phyloP scores from a whole-genome alignment of 2,888 invertebrate genomes.

The Priocnemis perturbator region DNA sequence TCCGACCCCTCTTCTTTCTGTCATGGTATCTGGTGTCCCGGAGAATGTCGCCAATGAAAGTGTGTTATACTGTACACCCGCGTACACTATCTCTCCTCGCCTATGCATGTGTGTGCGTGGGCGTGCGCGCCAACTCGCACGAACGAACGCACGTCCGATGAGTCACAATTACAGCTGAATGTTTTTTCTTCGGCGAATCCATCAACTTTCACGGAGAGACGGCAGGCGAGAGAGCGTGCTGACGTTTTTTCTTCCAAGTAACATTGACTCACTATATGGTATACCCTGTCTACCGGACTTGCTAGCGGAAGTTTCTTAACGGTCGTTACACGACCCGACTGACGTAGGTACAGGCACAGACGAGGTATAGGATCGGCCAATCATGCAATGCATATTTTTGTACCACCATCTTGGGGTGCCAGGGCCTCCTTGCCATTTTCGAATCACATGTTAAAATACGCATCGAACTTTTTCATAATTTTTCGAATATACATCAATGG shows the following conservation, averaged over 20 bases:
- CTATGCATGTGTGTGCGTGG: neutral
- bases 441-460: too few relatives aligned
- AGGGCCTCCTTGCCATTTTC: too few relatives aligned
- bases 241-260: slow-evolving; percentile 7
- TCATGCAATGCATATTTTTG: too few relatives aligned
- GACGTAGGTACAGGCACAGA: too few relatives aligned
- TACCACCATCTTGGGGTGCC: too few relatives aligned
- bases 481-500: too few relatives aligned
- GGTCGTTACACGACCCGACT: slow-evolving; percentile 34
- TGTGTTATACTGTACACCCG: neutral
- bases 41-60: neutral
- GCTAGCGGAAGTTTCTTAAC: slow-evolving; percentile 53
- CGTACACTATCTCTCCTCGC: neutral
- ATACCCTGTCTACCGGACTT: slow-evolving; percentile 34
- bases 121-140: neutral
- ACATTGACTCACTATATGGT: slow-evolving; percentile 14
- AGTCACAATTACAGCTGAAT: slow-evolving; percentile 29
- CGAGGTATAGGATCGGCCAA: too few relatives aligned
- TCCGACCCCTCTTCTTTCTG: neutral
- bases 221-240: neutral
- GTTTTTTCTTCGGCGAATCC: slow-evolving; percentile 26
- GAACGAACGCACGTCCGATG: slow-evolving; percentile 15
- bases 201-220: slow-evolving; percentile 32
- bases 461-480: too few relatives aligned
- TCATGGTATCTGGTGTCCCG: slow-evolving; percentile 1